Percentiles rank a stretch among this genome's conserved stretches.
Evolutionary conservation across 2,888 invertebrate genomes (phyloP).

Genomic region (Pycnomerus fuliginosus): DNA sequence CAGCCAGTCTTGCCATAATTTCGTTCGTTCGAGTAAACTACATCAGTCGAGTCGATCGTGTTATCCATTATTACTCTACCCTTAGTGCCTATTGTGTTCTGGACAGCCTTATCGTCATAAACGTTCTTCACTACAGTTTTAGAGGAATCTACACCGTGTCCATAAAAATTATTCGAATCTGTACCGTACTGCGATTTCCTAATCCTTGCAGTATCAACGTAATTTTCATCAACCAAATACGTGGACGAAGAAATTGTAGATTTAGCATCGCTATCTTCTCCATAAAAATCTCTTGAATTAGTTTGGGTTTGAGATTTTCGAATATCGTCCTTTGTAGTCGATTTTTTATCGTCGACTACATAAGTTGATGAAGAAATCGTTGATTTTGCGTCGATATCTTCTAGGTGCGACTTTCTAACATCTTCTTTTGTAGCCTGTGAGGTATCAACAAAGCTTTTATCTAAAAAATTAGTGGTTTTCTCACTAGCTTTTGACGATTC

Average conservation of each 20-base stretch:
- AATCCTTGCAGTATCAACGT: slow-evolving; percentile 38
- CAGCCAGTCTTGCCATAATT: slow-evolving; percentile 51
- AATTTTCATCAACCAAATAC: slow-evolving; percentile 40
- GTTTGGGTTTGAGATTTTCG: slow-evolving; percentile 4
- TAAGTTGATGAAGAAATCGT: slow-evolving; percentile 2
- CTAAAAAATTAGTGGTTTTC: background rate
- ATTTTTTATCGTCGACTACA: background rate
- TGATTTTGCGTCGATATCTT: background rate
- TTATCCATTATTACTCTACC: slow-evolving; percentile 56
- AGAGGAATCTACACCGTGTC: slow-evolving; percentile 42
- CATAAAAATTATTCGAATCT: slow-evolving; percentile 46
- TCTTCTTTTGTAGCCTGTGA: background rate
- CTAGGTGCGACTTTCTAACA: background rate
- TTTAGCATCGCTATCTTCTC: slow-evolving; percentile 1
- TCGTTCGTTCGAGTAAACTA: slow-evolving; percentile 48
- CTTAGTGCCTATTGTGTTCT: slow-evolving; percentile 49
- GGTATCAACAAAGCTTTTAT: background rate
- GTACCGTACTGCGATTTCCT: slow-evolving; percentile 36
- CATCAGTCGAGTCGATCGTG: slow-evolving; percentile 51
- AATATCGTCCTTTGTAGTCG: no score
- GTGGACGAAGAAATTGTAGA: slow-evolving; percentile 13
- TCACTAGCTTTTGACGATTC: no score
- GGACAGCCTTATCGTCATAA: slow-evolving; percentile 47
- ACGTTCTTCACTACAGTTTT: slow-evolving; percentile 43
- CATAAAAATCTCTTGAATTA: slow-evolving; percentile 21